These are phyloP conservation scores for Sibirionetta formosa DNA, from an alignment of 2,797 vertebrate genomes.

Conservation along the genomic window DNA sequence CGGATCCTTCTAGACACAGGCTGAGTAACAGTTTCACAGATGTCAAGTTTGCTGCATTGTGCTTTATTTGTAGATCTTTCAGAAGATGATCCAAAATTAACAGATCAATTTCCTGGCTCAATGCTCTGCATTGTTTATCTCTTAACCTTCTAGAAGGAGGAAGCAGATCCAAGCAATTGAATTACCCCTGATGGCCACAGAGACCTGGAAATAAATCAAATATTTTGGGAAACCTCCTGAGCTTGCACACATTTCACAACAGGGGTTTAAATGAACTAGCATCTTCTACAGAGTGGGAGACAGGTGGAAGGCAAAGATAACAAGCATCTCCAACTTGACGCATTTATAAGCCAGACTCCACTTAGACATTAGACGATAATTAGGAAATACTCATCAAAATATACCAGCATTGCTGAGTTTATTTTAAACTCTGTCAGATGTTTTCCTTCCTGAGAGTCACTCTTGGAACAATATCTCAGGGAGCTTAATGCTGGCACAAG, in stretches of 20 bases:
- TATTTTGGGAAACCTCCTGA: not conserved
- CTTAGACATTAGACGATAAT: conserved; percentile 36
- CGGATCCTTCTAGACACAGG: not conserved
- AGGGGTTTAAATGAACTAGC: not conserved
- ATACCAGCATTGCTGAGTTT: conserved; percentile 36
- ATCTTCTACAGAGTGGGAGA: not conserved
- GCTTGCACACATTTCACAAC: not conserved
- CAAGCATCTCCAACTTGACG: not conserved
- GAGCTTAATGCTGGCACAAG: not conserved
- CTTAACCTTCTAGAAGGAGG: not conserved
- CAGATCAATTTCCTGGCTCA: not conserved
- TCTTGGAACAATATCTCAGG: conserved; percentile 19
- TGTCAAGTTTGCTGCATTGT: not conserved
- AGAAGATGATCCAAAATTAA: not conserved
- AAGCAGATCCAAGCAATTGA: not conserved
- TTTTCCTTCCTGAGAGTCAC: conserved; percentile 50
- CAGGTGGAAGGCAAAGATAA: conserved; percentile 21
- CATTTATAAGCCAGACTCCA: conserved; percentile 26
- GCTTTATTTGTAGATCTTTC: conserved; percentile 5
- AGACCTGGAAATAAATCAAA: not conserved
- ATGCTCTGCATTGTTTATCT: not conserved
- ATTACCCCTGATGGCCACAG: not conserved
- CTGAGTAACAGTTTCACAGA: not conserved
- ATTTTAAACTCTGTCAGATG: conserved; percentile 40
- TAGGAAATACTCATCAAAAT: conserved; percentile 53